Base-by-base conservation (phyloP, 2,113 vertebrate genomes). In the Erythrocercus mccallii region DNA sequence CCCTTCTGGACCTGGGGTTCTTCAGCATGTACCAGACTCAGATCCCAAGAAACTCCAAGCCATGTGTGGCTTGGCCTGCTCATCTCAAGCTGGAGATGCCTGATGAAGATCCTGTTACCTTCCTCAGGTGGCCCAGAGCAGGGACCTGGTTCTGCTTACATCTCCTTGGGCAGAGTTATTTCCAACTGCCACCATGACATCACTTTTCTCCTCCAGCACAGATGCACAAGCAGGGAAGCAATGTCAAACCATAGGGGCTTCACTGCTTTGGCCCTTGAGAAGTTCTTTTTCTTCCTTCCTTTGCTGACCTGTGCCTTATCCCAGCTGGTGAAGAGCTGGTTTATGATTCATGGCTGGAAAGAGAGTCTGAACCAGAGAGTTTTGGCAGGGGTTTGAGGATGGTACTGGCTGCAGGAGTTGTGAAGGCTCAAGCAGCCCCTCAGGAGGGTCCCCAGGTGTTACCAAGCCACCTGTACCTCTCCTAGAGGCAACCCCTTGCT, bases 151-250 rank as follows among this genome's bases (percentile, higher is more conserved):
- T 85, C 66, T 93, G 44, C 45, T 68, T 42, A 7, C 15, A 5
- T 33, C 57, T 82, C 4, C 27, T 12, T 5, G 7, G 19, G 30
- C 15, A 73, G 33, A 74, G 27, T 8, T 47, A 33, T 40, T 37
- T 72, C 48, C 3, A 5, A 0, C n/a, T 45, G 71, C 70, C 79
- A 60, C n/a, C 0, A 0, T 24, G 20, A 45, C 9, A 5, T n/a
- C 38, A 1, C 47, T 87, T 24, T n/a, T 66, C 33, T 50, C 37
- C 27, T 40, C 50, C 87, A 50, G 23, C n/a, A 30, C 25, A 71
- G 38, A 54, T n/a, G 51, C 24, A n/a, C 11, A 5, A 64, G 30
- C 73, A 48, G 53, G 37, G 62, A 82, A 93, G 33, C 4, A 20
- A 0, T 30, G 16, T 74, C 48, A 68, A 40, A 73, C 24, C 37